Base-by-base conservation (phyloP, 2,797 vertebrate genomes). In the Sebastolobus alascanus region DNA sequence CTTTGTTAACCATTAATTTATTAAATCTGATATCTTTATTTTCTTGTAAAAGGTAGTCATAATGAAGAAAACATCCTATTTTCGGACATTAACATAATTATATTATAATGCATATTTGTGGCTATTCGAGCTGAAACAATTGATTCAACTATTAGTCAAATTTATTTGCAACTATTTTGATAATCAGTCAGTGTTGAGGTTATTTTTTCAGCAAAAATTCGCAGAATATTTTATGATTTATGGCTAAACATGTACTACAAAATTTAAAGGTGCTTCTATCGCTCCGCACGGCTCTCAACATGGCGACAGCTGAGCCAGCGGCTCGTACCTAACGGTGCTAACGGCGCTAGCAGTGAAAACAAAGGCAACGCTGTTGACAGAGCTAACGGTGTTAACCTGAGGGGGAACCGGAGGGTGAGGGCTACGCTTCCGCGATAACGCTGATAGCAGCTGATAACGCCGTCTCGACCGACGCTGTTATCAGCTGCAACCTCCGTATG, bases 211-310 rank as follows among this genome's bases (percentile, higher is more conserved):
- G 8, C 14, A 70, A 37, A 37, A 52, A n/a, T n/a, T 31, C 4
- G 14, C 18, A 31, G 10, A 33, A 31, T 14, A 16, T 72, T 4
- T 33, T 18, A 8, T 13, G 18, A 7, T 43, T 72, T 43, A 43
- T 18, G 25, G 22, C 27, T 27, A 6, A 25, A 66, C 22, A 46
- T 27, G 18, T 16, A 11, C 10, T 16, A 38, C 13, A 4, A 63
- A 2, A 18, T 18, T 8, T 18, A 8, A 50, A 50, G 46, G 18
- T 0, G 46, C 18, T 0, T 50, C 7, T 33, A 8, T 33, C 2
- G 6, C 33, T 33, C 33, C 33, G 33, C 5, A 33, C 33, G 6
- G 25, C 25, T 25, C 25, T 25, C 25, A 25, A 31, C 31, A 31
- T 31, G 31, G 31, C 31, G 31, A 31, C 31, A 31, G 31, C 31